Conservation (phyloP, 2,113 vertebrate genomes). For the Condylura cristata region DNA sequence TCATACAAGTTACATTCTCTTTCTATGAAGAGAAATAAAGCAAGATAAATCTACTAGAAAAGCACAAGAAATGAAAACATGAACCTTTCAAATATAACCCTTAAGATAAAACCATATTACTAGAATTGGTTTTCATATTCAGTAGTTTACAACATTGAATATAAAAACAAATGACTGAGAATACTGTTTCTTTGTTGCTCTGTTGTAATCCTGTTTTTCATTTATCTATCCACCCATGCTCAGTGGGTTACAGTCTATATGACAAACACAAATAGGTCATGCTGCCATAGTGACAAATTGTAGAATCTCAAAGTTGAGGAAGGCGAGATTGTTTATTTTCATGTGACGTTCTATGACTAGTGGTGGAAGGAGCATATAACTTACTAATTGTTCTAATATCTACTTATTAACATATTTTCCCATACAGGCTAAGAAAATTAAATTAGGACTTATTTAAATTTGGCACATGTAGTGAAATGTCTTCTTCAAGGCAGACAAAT, state of each 20-base stretch:
- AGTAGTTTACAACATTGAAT: background rate
- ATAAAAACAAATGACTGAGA: background rate
- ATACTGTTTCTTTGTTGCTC: background rate
- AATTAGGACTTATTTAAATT: slow-evolving; percentile 7
- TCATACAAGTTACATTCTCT: background rate
- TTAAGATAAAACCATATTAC: background rate
- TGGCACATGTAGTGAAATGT: background rate
- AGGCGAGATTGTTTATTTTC: background rate
- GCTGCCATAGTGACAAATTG: background rate
- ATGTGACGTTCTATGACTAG: background rate
- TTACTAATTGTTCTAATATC: background rate
- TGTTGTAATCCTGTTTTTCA: background rate
- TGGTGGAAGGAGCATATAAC: background rate
- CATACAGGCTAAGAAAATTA: background rate
- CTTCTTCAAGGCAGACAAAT: background rate
- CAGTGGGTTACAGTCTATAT: background rate
- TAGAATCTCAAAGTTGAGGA: background rate
- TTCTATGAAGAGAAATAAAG: slow-evolving; percentile 18
- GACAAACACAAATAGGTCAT: background rate
- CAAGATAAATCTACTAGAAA: background rate
- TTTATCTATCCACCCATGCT: background rate
- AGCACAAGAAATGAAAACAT: background rate
- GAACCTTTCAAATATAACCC: background rate
- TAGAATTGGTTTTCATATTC: background rate
- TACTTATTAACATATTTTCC: background rate